Conservation (phyloP, 1,140 invertebrate species). For the Leucophenga varia region DNA sequence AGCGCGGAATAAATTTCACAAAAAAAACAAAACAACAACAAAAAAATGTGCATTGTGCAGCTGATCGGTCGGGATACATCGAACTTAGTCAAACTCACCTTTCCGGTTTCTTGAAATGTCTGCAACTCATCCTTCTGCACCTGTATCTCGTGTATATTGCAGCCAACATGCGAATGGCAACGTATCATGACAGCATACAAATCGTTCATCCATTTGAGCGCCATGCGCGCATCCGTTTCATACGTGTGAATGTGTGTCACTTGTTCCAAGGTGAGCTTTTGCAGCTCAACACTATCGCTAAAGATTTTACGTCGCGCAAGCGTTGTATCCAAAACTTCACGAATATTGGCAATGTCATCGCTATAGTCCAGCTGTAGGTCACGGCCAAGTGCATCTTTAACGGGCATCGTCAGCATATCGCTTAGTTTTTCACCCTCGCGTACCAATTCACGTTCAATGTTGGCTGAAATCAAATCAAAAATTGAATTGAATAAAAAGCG, state of each 20-base stretch:
- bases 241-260: conserved; percentile 73
- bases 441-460: conserved; percentile 67
- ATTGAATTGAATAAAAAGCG: no score
- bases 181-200: conserved; percentile 70
- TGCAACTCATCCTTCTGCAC: conserved; percentile 74
- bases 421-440: conserved; percentile 77
- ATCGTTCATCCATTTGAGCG: conserved; percentile 74
- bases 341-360: conserved; percentile 70
- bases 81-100: conserved; percentile 60
- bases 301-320: conserved; percentile 67
- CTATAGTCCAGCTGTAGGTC: conserved; percentile 73
- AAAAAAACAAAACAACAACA: background rate
- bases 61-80: no score
- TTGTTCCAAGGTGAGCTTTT: conserved; percentile 75
- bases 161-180: conserved; percentile 72
- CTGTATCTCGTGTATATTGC: conserved; percentile 72
- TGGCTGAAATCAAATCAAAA: no score
- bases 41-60: background rate
- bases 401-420: conserved; percentile 76
- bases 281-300: conserved; percentile 69
- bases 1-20: no score
- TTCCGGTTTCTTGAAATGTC: conserved; percentile 75
- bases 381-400: conserved; percentile 75
- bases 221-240: conserved; percentile 74
- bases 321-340: conserved; percentile 68